phyloP scores from a whole-genome alignment of 2,797 vertebrate species.

The Eremophila alpestris region DNA sequence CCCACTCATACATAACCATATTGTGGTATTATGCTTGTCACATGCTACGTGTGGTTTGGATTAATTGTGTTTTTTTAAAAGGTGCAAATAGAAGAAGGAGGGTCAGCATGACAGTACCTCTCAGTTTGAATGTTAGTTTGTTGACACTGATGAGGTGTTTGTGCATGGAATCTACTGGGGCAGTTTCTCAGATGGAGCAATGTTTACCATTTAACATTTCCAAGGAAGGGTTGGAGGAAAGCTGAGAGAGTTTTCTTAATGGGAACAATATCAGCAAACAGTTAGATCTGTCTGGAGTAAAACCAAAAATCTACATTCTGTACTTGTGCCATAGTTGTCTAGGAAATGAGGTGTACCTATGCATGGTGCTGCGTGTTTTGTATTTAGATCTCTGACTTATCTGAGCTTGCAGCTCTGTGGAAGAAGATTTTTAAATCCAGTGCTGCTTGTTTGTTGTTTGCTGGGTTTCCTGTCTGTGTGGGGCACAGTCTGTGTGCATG shows the following conservation, averaged over 20 bases:
- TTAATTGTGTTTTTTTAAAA: not conserved
- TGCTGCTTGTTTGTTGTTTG: not conserved
- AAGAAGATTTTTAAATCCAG: not conserved
- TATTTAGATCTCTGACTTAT: not conserved
- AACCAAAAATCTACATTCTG: not conserved
- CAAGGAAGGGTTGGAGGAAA: not conserved
- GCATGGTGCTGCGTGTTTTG: not conserved
- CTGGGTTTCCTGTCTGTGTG: not conserved
- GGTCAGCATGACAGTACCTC: not conserved
- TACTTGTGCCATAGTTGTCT: not conserved
- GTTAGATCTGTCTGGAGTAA: not conserved
- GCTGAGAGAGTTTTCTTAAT: not conserved
- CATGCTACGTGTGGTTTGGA: not conserved
- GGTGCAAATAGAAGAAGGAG: not conserved
- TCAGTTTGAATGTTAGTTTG: not conserved
- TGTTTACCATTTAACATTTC: not conserved
- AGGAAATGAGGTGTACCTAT: not conserved
- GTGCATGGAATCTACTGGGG: not conserved
- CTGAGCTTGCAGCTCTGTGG: not conserved
- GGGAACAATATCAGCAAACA: not conserved
- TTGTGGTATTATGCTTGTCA: not conserved
- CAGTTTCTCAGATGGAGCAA: not conserved
- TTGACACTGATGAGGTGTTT: not conserved
- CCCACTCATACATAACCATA: not conserved
- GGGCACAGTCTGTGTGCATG: not conserved